Evolutionary conservation across 92 coral and sea anemone genomes (phyloP).

Genomic region (Actinernus sp.): DNA sequence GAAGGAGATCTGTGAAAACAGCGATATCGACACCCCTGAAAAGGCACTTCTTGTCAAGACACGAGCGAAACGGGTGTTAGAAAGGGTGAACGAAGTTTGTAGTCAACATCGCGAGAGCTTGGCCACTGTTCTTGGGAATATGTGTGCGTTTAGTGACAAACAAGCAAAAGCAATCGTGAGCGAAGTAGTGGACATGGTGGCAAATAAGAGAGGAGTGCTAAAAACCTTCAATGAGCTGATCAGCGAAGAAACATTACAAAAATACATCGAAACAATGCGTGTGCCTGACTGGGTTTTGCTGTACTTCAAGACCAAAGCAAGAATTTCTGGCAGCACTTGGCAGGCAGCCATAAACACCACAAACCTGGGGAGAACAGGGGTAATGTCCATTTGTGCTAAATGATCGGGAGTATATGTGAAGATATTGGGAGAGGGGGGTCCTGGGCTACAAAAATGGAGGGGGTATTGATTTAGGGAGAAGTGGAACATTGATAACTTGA

Average conservation of each 20-base stretch:
- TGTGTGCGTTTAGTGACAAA: conserved; percentile 48
- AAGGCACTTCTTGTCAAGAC: conserved; percentile 23
- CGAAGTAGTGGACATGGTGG: conserved; percentile 32
- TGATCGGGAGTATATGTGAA: not conserved
- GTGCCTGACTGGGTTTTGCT: conserved; percentile 56
- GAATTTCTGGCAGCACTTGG: conserved; percentile 45
- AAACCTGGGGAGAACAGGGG: conserved; percentile 52
- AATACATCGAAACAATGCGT: conserved; percentile 12
- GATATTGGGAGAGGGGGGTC: not conserved
- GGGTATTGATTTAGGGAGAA: too few species aligned
- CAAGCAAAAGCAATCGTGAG: conserved; percentile 38
- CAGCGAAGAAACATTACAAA: conserved; percentile 7
- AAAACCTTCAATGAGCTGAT: conserved; percentile 17
- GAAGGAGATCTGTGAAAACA: conserved; percentile 43
- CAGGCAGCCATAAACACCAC: conserved; percentile 41
- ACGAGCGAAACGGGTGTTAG: conserved; percentile 10
- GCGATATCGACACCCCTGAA: conserved; percentile 46
- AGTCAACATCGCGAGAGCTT: conserved; percentile 22
- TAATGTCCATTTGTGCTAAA: not conserved
- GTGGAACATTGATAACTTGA: too few species aligned
- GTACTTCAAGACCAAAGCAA: conserved; percentile 40
- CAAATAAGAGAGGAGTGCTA: conserved; percentile 23
- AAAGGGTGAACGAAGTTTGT: conserved; percentile 15
- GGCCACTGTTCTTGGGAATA: conserved; percentile 29
- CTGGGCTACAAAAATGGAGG: too few species aligned